Base-by-base conservation (phyloP, 2,888 invertebrate genomes). In the Aethes cnicana region DNA sequence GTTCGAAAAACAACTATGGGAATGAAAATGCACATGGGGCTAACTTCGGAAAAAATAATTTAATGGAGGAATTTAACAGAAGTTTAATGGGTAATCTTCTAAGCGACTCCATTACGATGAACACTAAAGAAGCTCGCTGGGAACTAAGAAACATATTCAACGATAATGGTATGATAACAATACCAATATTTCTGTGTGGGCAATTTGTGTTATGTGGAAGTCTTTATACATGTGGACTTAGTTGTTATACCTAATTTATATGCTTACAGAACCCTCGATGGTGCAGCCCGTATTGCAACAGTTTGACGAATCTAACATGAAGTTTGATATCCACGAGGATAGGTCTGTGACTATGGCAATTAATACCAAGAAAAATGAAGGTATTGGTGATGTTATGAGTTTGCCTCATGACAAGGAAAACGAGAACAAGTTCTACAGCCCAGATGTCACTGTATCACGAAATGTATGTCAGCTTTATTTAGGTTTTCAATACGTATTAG, bases 71-170 rank as follows among this genome's bases (percentile, higher is more conserved):
- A 55, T 90, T 89, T 46, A 84, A 90, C 60, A 81, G 83, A 61
- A 90, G 90, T 65, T 66, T 90, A 35, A 82, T 90, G 84, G 78
- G 83, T 9, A 91, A 91, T 60, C 67, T 92, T 1, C 80, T 92
- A 8, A 90, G 91, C 5, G 92, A 92, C 66, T 92, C 92, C 48
- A 86, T 92, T 11, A 94, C 94, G 3, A 92, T 94, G 0, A 92
- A 94, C 64, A 94, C 94, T 0, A 93, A 93, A 63, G 93, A 94
- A 67, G 94, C 94, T 0, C 82, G 93, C 70, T 92, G 92, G 75
- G 91, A 92, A 43, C 90, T 94, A 12, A 88, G 92, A 56, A 91
- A 92, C 57, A 76, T 93, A 55, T 93, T 93, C 78, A 91, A 90
- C 68, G 89, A 85, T 56, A 85, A 86, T 73, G 88, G 89, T 85